These are phyloP conservation scores for Ceyx cyanopectus DNA, from an alignment of 2,113 vertebrate species.

Conservation along the genomic window DNA sequence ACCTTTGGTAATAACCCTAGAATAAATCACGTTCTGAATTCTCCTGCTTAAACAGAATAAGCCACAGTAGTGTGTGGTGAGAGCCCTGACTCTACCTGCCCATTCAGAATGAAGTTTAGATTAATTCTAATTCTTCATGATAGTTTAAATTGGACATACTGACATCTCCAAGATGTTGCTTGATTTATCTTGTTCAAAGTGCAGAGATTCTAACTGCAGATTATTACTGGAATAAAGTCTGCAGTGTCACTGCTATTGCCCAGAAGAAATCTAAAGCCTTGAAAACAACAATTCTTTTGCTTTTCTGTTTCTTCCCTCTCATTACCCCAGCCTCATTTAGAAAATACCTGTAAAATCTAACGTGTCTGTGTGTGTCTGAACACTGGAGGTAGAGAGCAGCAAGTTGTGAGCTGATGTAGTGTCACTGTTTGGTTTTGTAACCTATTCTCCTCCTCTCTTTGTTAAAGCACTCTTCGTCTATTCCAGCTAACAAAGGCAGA, in stretches of 20 bases:
- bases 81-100: not conserved
- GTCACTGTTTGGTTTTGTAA: constrained; percentile 74
- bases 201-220: not conserved
- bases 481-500: constrained; percentile 97
- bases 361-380: constrained; percentile 26
- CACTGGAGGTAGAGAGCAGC: not conserved
- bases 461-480: constrained; percentile 93
- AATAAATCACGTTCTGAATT: not conserved
- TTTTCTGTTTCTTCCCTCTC: not conserved
- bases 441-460: constrained; percentile 84
- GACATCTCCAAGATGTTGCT: not conserved
- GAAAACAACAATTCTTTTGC: not conserved
- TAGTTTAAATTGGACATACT: not conserved
- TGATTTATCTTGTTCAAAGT: not conserved
- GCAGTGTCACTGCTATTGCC: not conserved
- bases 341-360: not conserved
- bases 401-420: not conserved
- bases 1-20: not conserved
- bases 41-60: not conserved
- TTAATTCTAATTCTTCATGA: not conserved
- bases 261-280: not conserved
- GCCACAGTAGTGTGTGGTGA: not conserved
- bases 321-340: not conserved
- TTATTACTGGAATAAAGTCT: not conserved
- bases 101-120: not conserved